Evolutionary conservation across 2,888 invertebrate species (phyloP), one percentile per base, ranked within the genome.

Genomic region (Operophtera brumata): DNA sequence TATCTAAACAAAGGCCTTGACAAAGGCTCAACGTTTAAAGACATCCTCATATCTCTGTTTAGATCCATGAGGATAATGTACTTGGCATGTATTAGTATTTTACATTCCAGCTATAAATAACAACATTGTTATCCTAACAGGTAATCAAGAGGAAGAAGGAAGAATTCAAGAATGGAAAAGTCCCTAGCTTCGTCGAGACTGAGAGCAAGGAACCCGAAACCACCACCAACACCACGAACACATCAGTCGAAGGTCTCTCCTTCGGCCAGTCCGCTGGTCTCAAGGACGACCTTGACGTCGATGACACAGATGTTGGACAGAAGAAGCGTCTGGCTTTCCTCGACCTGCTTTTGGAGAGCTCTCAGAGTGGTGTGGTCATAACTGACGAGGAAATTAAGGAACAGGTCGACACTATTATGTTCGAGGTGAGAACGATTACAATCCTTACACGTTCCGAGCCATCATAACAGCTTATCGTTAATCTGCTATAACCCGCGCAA

Each of bases 381-480:
- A 92, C 93, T 25, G 95, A 96, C 58, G 92, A 93, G 60, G 96
- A 96, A 84, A 94, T 96, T 65, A 94, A 94, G 68, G 95, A 96
- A 75, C 95, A 96, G 91, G 95, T 96, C 0, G 94, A 95, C 75
- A 96, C 95, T 0, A 96, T 96, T 66, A 96, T 96, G 96, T 95
- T 96, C 77, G 94, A 97, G 92, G 96, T 94, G 79, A 74, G 66
- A 56, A 62, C 59, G 35, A 44, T 44, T 40, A 8, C 34, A 34
- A 47, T 49, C 40, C 56, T 37, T 32, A 41, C 14, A 49, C 34
- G 49, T 49, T 20, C 10, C 11, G 26, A 20, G 20, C 39, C 25
- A 25, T 11, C 11, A 26, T 11, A 26, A 7, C 26, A 6, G n/a
- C n/a, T n/a, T n/a, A n/a, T n/a, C n/a, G n/a, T n/a, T n/a, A n/a